phyloP scores from a whole-genome alignment of 2,113 vertebrate genomes.

The Indicator indicator region DNA sequence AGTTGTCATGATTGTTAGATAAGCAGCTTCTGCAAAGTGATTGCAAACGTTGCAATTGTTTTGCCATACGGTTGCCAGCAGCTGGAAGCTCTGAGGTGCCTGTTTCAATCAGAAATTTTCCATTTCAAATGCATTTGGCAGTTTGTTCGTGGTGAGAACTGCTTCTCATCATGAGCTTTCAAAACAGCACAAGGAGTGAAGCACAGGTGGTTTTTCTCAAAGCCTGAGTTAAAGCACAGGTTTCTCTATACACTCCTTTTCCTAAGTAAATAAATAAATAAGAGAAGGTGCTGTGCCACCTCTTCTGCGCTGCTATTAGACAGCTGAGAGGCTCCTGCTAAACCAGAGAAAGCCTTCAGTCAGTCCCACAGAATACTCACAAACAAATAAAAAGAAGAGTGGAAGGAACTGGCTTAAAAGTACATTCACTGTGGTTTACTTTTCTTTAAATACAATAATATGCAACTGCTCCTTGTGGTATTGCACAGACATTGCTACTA shows the following conservation, averaged over 20 bases:
- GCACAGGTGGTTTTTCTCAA: slow-evolving; percentile 9
- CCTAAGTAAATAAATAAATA: slow-evolving; percentile 3
- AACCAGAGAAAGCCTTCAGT: slow-evolving; percentile 33
- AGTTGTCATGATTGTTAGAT: background rate
- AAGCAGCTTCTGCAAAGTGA: slow-evolving; percentile 3
- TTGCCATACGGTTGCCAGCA: background rate
- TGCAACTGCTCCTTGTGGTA: background rate
- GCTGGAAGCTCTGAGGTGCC: slow-evolving; percentile 14
- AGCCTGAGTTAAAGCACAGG: background rate
- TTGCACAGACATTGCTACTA: background rate
- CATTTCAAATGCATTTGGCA: slow-evolving; percentile 26
- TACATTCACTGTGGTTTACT: background rate
- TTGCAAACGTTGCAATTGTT: background rate
- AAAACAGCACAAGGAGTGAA: background rate
- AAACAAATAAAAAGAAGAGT: slow-evolving; percentile 54
- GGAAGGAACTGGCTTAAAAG: slow-evolving; percentile 46
- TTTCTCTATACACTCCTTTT: slow-evolving; percentile 34
- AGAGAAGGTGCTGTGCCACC: background rate
- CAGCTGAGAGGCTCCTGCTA: slow-evolving; percentile 4
- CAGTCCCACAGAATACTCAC: slow-evolving; percentile 27
- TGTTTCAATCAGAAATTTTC: slow-evolving; percentile 31
- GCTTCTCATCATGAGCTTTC: background rate
- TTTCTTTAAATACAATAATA: slow-evolving; percentile 30
- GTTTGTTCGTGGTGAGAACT: background rate
- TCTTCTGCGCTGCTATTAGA: slow-evolving; percentile 1